Evolutionary conservation across 37 sponge, comb jelly and placozoan genomes (phyloP).

Genomic region (Cladorhizidae sp.): DNA sequence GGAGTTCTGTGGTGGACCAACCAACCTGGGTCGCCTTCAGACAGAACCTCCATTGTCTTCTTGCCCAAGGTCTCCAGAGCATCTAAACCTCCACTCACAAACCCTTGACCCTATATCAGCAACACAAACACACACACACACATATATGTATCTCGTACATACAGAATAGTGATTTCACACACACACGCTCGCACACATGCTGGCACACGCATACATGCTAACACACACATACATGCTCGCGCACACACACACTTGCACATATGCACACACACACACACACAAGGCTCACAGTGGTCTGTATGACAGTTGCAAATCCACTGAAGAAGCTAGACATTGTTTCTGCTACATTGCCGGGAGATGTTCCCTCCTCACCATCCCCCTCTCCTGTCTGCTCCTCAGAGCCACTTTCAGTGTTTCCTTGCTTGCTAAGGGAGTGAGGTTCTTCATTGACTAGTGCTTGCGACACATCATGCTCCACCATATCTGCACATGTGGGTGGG

Average conservation of each 20-base stretch:
- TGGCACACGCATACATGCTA: neutral
- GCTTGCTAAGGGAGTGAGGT: neutral
- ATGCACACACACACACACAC: too few relatives aligned
- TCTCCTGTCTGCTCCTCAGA: neutral
- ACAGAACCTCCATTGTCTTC: conserved; percentile 87
- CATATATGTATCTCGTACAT: neutral
- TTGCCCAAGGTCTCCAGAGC: conserved; percentile 87
- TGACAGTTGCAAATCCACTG: conserved; percentile 45
- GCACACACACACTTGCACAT: neutral
- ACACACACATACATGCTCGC: neutral
- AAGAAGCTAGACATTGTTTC: conserved; percentile 39
- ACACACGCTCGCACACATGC: neutral
- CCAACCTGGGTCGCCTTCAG: conserved; percentile 91
- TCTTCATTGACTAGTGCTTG: conserved; percentile 12
- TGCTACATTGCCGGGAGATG: neutral
- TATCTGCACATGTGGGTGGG: conserved; percentile 5
- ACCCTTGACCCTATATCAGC: conserved; percentile 50
- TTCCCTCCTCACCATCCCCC: conserved; percentile 5
- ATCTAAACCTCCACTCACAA: conserved; percentile 82
- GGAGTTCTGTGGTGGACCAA: neutral
- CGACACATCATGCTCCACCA: conserved; percentile 33
- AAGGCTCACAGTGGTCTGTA: conserved; percentile 61
- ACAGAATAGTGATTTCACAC: neutral
- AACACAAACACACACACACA: neutral
- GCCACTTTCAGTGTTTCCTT: neutral